Conservation (phyloP, 2,113 vertebrate species). For the Acanthochromis polyacanthus region DNA sequence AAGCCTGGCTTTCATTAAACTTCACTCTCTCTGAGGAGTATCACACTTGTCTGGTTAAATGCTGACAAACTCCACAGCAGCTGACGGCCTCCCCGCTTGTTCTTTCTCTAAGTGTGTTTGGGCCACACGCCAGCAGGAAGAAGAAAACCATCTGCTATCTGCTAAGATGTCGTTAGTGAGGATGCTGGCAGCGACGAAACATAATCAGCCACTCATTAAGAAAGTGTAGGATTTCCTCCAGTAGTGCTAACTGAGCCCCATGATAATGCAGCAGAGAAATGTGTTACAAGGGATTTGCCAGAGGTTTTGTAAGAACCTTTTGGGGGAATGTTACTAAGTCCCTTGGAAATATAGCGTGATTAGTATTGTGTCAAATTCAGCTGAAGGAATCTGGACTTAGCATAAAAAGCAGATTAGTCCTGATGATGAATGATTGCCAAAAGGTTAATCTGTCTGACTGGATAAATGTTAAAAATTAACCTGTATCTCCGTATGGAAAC, state of each 20-base stretch:
- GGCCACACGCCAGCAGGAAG: conserved; percentile 60
- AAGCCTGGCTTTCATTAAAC: conserved; percentile 24
- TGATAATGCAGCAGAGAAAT: conserved; percentile 14
- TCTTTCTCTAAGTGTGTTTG: conserved; percentile 42
- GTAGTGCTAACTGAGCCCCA: conserved; percentile 4
- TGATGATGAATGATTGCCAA: conserved; percentile 26
- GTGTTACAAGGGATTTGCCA: conserved; percentile 25
- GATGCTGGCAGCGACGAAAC: conserved; percentile 52
- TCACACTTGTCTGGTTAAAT: conserved; percentile 38
- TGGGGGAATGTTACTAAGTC: conserved; percentile 19
- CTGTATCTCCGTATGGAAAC: conserved; percentile 28
- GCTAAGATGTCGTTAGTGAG: conserved; percentile 42
- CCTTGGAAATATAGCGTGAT: conserved; percentile 9
- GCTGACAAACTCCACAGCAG: conserved; percentile 53
- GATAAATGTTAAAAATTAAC: conserved; percentile 25
- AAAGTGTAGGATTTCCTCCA: conserved; percentile 35
- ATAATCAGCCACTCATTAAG: conserved; percentile 55
- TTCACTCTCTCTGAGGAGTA: conserved; percentile 22
- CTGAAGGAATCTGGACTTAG: conserved; percentile 24
- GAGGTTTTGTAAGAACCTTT: conserved; percentile 16
- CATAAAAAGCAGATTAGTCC: conserved; percentile 33
- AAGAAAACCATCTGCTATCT: conserved; percentile 71
- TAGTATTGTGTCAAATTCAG: conserved; percentile 8
- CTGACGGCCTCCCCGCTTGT: conserved; percentile 14
- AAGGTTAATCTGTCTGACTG: conserved; percentile 30